These are phyloP conservation scores for Cariama cristata DNA, from an alignment of 2,113 vertebrate genomes.

Conservation along the genomic window DNA sequence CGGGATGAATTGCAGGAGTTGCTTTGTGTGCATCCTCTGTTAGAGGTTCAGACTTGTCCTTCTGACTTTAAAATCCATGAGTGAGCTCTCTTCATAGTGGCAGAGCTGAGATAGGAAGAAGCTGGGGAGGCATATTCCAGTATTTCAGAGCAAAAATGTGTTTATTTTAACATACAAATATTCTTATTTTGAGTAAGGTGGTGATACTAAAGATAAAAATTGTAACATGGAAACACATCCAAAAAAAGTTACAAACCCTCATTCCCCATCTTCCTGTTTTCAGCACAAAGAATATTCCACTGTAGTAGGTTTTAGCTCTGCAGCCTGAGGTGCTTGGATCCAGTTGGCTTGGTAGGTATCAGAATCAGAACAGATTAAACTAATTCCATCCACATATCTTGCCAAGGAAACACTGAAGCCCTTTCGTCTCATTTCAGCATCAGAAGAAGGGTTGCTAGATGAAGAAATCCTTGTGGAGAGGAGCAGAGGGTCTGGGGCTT, in stretches of 20 bases:
- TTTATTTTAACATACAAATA: slow-evolving; percentile 52
- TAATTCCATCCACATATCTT: slow-evolving; percentile 33
- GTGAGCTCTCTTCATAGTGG: not conserved
- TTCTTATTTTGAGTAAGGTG: not conserved
- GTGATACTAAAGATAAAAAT: slow-evolving; percentile 1
- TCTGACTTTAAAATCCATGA: not conserved
- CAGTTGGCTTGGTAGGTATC: not conserved
- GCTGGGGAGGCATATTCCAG: not conserved
- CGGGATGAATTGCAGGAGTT: not conserved
- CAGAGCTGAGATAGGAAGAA: not conserved
- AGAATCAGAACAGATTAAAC: slow-evolving; percentile 16
- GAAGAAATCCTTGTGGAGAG: not conserved
- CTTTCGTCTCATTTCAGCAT: not conserved
- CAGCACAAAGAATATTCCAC: slow-evolving; percentile 24
- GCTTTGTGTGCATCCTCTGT: not conserved
- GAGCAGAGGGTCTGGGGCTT: not conserved
- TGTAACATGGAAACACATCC: not conserved
- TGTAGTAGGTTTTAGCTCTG: not conserved
- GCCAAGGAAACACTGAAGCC: slow-evolving; percentile 21
- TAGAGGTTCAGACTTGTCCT: not conserved
- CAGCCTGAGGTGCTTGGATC: not conserved
- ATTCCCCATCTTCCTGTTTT: not conserved
- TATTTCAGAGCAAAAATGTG: not conserved
- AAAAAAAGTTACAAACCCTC: slow-evolving; percentile 11
- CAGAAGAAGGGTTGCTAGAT: not conserved